phyloP scores from a whole-genome alignment of 2,888 invertebrate species.

The Philopedon plagiatum region DNA sequence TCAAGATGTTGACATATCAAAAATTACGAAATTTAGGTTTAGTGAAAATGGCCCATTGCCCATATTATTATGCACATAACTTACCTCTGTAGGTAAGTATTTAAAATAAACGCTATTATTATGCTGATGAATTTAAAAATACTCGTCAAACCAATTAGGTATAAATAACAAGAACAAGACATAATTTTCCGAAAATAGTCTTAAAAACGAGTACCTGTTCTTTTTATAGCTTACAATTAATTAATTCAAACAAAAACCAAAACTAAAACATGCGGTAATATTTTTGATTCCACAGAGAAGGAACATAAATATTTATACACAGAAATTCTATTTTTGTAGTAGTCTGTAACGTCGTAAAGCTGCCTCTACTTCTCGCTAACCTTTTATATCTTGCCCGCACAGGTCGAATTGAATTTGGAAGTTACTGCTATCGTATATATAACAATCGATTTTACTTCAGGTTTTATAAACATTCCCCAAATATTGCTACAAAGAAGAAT shows the following conservation, averaged over 20 bases:
- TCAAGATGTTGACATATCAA: too few relatives aligned
- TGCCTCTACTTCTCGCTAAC: slow-evolving; percentile 39
- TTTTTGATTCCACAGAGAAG: slow-evolving; percentile 41
- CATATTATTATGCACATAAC: too few relatives aligned
- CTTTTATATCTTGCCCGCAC: slow-evolving; percentile 40
- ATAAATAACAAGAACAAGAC: not conserved
- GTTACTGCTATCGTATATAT: slow-evolving; percentile 19
- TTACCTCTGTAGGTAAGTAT: too few relatives aligned
- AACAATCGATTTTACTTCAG: slow-evolving; percentile 32
- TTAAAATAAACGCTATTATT: not conserved
- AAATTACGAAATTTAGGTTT: too few relatives aligned
- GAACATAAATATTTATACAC: slow-evolving; percentile 47
- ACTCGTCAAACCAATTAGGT: not conserved
- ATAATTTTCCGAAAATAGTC: not conserved
- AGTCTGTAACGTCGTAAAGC: slow-evolving; percentile 34
- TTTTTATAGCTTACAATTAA: slow-evolving; percentile 32
- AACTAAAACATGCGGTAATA: slow-evolving; percentile 41
- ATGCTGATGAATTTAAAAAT: not conserved
- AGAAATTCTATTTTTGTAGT: slow-evolving; percentile 45
- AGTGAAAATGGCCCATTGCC: too few relatives aligned
- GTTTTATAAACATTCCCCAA: slow-evolving; percentile 17
- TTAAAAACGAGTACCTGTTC: slow-evolving; percentile 9
- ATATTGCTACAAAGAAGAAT: slow-evolving; percentile 1
- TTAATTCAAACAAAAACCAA: slow-evolving; percentile 36
- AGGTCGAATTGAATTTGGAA: slow-evolving; percentile 40